These are phyloP conservation scores for Phoenicopterus ruber DNA, from an alignment of 2,113 vertebrate species.

Conservation along the genomic window DNA sequence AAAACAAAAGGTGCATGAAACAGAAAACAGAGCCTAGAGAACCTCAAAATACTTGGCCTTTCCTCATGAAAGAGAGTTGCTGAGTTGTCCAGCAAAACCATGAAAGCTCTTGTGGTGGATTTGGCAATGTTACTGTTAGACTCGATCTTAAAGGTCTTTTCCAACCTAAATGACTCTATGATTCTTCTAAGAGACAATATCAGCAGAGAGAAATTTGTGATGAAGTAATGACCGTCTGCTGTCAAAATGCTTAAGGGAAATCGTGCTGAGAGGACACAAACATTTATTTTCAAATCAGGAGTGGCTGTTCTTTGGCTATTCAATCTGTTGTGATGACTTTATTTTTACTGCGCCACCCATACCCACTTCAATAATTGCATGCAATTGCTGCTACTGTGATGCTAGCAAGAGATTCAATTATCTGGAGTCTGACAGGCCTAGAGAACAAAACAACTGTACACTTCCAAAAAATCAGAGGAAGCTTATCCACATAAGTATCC, in stretches of 20 bases:
- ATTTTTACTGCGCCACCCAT: neutral
- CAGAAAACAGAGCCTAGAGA: neutral
- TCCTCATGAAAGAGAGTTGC: neutral
- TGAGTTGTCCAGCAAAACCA: neutral
- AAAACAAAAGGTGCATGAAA: neutral
- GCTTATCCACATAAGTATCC: neutral
- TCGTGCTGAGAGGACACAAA: neutral
- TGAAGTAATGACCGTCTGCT: neutral
- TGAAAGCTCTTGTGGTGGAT: neutral
- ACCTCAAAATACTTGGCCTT: neutral
- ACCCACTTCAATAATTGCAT: neutral
- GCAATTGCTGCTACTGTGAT: neutral
- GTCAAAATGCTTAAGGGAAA: neutral
- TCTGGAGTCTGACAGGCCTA: neutral
- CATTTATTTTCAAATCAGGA: neutral
- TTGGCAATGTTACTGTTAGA: neutral
- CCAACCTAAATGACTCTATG: neutral
- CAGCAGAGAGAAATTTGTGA: neutral
- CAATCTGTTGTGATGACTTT: neutral
- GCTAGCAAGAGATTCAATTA: neutral
- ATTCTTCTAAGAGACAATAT: neutral
- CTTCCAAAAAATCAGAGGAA: neutral
- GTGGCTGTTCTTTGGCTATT: neutral
- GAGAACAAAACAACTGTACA: neutral
- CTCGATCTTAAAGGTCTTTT: neutral